phyloP scores from a whole-genome alignment of 1,140 invertebrate species.

The Aphelinus certus region DNA sequence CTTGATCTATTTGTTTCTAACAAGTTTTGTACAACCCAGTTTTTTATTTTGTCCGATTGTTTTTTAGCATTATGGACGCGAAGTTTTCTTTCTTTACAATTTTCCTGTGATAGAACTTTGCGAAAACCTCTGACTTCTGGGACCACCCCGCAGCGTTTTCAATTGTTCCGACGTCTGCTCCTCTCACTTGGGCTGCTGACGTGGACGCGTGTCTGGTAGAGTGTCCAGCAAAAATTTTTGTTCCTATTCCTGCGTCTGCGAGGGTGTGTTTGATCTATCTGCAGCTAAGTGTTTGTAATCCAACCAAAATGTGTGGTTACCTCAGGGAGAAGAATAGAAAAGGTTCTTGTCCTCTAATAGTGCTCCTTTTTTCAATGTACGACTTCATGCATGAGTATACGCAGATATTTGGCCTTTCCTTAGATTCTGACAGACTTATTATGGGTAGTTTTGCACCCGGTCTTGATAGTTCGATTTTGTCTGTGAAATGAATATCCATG shows the following conservation, averaged over 20 bases:
- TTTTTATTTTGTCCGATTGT: too few relatives aligned
- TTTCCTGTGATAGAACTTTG: neutral
- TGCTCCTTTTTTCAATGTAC: neutral
- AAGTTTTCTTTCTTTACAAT: neutral
- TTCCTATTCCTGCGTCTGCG: neutral
- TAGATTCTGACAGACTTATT: neutral
- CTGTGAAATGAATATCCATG: neutral
- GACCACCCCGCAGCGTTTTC: neutral
- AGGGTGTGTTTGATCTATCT: constrained; percentile 1
- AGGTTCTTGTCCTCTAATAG: too few relatives aligned
- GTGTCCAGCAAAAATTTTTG: neutral
- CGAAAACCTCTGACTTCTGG: neutral
- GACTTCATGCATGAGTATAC: neutral
- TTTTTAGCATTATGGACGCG: too few relatives aligned
- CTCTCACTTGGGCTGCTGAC: neutral
- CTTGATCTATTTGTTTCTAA: too few relatives aligned
- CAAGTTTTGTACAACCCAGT: too few relatives aligned
- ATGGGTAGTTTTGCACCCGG: neutral
- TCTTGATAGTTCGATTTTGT: neutral
- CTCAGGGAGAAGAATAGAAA: neutral
- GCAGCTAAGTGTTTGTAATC: neutral
- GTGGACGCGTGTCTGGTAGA: constrained; percentile 1
- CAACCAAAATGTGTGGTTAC: neutral
- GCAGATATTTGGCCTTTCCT: neutral
- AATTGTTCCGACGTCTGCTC: neutral